phyloP scores from a whole-genome alignment of 2,797 vertebrate species.

The Balearica regulorum region DNA sequence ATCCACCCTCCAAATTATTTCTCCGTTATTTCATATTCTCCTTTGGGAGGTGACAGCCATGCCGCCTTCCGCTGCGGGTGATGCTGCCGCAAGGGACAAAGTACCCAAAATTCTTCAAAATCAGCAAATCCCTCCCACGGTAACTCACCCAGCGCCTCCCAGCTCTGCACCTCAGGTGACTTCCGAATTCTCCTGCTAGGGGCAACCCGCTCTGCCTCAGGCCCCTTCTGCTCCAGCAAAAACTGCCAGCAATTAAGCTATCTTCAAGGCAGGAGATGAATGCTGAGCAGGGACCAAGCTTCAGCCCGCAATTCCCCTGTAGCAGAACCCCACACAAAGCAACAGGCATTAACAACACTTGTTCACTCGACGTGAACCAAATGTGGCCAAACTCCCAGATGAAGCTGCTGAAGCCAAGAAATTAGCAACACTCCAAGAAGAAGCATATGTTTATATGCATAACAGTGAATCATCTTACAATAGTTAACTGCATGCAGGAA shows the following conservation, averaged over 20 bases:
- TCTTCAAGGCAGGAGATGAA: background rate
- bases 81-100: background rate
- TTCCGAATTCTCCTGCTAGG: background rate
- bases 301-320: background rate
- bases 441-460: background rate
- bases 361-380: background rate
- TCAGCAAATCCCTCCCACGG: background rate
- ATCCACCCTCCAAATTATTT: background rate
- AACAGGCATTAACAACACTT: background rate
- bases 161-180: background rate
- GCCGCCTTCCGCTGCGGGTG: background rate
- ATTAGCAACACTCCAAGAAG: background rate
- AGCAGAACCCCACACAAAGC: background rate
- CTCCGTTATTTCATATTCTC: background rate
- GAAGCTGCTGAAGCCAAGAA: constrained; percentile 10
- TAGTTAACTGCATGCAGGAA: background rate
- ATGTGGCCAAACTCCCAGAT: background rate
- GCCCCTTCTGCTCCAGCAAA: background rate
- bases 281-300: background rate
- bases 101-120: background rate
- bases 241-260: background rate
- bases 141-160: background rate
- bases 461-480: background rate
- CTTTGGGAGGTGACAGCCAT: fast-evolving
- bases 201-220: background rate